Evolutionary conservation across 2,888 invertebrate genomes (phyloP).

Genomic region (Trimorus sp.): DNA sequence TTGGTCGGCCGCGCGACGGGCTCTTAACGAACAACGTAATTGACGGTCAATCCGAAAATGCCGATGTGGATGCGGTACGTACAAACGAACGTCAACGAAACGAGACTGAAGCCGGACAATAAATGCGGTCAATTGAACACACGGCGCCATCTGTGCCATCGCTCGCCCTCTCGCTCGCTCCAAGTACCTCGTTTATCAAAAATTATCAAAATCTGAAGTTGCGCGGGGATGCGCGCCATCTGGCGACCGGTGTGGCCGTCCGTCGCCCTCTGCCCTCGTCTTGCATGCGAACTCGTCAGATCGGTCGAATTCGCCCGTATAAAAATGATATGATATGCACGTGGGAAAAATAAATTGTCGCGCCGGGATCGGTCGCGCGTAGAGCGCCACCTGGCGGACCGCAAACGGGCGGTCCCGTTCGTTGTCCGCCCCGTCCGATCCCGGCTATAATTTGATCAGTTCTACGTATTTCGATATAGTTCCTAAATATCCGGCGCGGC

Average conservation of each 20-base stretch:
- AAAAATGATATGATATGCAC: slow-evolving; percentile 82
- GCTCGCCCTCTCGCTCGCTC: slow-evolving; percentile 30
- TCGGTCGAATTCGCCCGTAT: slow-evolving; percentile 75
- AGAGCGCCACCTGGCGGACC: slow-evolving; percentile 49
- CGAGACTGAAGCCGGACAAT: slow-evolving; percentile 22
- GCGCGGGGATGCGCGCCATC: slow-evolving; percentile 38
- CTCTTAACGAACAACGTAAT: slow-evolving; percentile 42
- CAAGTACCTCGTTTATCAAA: slow-evolving; percentile 43
- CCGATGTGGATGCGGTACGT: slow-evolving; percentile 12
- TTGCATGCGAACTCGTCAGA: slow-evolving; percentile 57
- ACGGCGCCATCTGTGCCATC: slow-evolving; percentile 41
- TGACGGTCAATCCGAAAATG: slow-evolving; percentile 39
- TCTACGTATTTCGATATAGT: slow-evolving; percentile 78
- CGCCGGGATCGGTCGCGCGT: slow-evolving; percentile 72
- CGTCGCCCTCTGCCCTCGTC: slow-evolving; percentile 21
- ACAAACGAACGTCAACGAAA: slow-evolving; percentile 36
- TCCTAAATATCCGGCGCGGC: slow-evolving; percentile 74
- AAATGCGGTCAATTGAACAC: slow-evolving; percentile 56
- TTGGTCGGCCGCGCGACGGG: slow-evolving; percentile 41
- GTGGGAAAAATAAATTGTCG: slow-evolving; percentile 81
- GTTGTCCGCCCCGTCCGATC: slow-evolving; percentile 78
- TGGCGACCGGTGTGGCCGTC: slow-evolving; percentile 29
- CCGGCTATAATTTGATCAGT: slow-evolving; percentile 78
- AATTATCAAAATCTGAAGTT: slow-evolving; percentile 49
- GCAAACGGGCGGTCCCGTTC: slow-evolving; percentile 79